Base-by-base conservation (phyloP, 2,888 invertebrate species). In the Parapristionchus giblindavisi region DNA sequence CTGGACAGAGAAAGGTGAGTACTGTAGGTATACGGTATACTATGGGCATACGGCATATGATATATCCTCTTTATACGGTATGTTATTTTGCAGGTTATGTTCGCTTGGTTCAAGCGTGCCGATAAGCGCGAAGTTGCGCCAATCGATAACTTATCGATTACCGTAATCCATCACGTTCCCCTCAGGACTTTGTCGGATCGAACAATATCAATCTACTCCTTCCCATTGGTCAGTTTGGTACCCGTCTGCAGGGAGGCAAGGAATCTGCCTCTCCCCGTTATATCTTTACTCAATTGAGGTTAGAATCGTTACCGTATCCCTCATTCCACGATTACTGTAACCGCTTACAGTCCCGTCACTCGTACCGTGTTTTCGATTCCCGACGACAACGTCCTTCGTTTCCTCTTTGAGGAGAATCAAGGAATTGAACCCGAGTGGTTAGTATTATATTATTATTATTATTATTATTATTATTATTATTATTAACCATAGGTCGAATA, bases 211-310 rank as follows among this genome's bases (percentile, higher is more conserved):
- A 99, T 89, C 88, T 99, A 32, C 90, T 99, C 72, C 92, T 94
- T 89, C 99, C 99, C 0, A 92, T 93, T 81, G 99, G 99, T 91
- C 98, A 98, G 90, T 99, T 99, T 90, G 98, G 99, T 89, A 96
- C 97, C 0, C 88, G 92, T 38, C 88, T 92, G 6, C 91, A 90
- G 81, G 99, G 99, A 52, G 99, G 99, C 81, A 99, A 99, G 90
- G 96, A 99, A 90, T 92, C 93, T 48, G 98, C 99, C 76, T 96
- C 96, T 89, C 93, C 99, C 87, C 93, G 97, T 92, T 99, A 99
- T 89, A 99, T 99, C 88, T 97, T 95, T 91, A 99, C 99, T 0
- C 92, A 93, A 89, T 89, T 93, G 54, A 92, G 89, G 90, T 90
- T 75, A 58, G 78, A 34, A 8, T n/a, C 32, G 11, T 11, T 27